A percentile compares a stretch with the other conserved stretches of the same genome.
Conservation (phyloP, 2,888 invertebrate genomes). For the Lottia gigantea region DNA sequence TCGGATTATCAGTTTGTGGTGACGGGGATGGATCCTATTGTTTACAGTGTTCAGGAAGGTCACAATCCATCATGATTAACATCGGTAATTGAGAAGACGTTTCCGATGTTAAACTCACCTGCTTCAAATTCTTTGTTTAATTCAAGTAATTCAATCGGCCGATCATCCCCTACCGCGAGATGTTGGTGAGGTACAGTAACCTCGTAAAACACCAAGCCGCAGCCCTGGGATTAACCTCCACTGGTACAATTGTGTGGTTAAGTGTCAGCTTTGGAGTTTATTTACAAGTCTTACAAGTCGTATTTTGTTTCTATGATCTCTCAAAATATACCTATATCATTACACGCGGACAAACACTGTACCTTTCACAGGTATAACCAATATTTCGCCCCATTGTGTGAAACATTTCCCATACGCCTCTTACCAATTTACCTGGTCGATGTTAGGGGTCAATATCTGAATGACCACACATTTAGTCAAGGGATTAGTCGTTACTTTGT, state of each 20-base stretch:
- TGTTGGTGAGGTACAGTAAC: no score
- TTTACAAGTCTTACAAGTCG: not conserved
- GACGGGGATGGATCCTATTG: no score
- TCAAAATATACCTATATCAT: not conserved
- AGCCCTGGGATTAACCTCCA: not conserved
- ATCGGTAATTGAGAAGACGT: no score
- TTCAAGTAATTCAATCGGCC: no score
- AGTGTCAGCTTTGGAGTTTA: conserved; percentile 4
- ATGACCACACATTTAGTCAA: conserved; percentile 6
- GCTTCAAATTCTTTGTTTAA: no score
- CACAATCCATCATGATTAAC: no score
- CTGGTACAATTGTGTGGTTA: not conserved
- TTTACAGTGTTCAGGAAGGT: no score
- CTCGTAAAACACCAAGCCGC: no score
- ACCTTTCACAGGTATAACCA: not conserved
- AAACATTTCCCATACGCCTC: not conserved
- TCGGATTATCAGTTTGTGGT: no score
- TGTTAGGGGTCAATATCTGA: conserved; percentile 6
- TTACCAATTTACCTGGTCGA: conserved; percentile 6
- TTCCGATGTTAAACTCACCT: no score
- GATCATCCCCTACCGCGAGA: no score
- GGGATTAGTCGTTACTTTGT: not conserved
- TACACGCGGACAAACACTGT: not conserved
- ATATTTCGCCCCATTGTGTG: not conserved
- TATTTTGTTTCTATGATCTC: not conserved